Evolutionary conservation across 1,140 invertebrate species (phyloP), one percentile per base, ranked within the genome.

Genomic region (Anadara kagoshimensis): DNA sequence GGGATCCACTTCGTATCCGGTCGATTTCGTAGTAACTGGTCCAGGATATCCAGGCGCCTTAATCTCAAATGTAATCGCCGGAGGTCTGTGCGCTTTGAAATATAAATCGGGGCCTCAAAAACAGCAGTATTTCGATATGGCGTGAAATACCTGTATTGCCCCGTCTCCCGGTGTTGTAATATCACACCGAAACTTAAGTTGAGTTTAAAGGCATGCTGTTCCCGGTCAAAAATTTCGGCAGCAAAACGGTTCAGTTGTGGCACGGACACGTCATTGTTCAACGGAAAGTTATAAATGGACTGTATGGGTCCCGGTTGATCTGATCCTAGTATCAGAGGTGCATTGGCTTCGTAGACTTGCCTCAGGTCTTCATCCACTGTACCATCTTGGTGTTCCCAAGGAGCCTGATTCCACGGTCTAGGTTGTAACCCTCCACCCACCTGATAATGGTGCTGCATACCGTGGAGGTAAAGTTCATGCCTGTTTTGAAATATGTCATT

Each of bases 1-100:
- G 64, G 64, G 26, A 53, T 67, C 64, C 71, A 73, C 43, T 73
- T 62, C 18, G 64, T 56, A 14, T 72, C 43, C 0, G 64, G 64
- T n/a, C 47, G 29, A n/a, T 73, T 47, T 22, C 47, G 45, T 24
- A 73, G 53, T 44, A 73, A 53, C 18, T 61, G 49, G 16, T 58
- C 57, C 0, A 24, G 51, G 26, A 66, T 29, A 47, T 73, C 45
- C 45, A 73, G 41, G 14, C 29, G 45, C 44, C 53, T 7, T 29
- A 68, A 41, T 43, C 70, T 26, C 1, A 56, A 29, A 2, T 24
- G 41, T n/a, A 73, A 49, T 53, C 59, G 26, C 2, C 54, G 29
- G 1, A 67, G 12, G 45, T 68, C 64, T 43, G 10, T 53, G n/a
- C 57, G 63, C n/a, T 49, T 51, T 2, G 57, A 67, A 24, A 73